Evolutionary conservation across 2,113 vertebrate genomes (phyloP).

Genomic region (Gnathonemus longibarbis): DNA sequence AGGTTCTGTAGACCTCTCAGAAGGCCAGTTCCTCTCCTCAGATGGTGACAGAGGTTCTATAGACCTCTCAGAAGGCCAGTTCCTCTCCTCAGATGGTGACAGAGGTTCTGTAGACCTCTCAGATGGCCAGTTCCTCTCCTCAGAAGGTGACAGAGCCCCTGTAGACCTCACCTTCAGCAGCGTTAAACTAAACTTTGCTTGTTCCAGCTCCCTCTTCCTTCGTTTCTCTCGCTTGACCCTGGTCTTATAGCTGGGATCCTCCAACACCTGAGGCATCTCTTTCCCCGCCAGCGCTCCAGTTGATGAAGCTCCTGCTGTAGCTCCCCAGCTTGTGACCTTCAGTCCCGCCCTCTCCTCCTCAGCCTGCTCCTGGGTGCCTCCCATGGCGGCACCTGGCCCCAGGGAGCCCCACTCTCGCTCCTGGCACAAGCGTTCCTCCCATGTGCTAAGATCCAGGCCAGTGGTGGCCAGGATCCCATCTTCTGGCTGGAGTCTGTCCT

Average conservation of each 20-base stretch:
- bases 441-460: constrained; percentile 71
- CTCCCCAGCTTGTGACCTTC: not conserved
- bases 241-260: constrained; percentile 81
- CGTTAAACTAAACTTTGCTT: constrained; percentile 93
- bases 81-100: constrained; percentile 79
- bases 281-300: constrained; percentile 56
- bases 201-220: constrained; percentile 90
- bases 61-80: constrained; percentile 73
- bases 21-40: constrained; percentile 78
- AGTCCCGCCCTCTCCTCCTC: constrained; percentile 23
- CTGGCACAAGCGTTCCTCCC: constrained; percentile 72
- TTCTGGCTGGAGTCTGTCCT: constrained; percentile 56
- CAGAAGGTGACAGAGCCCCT: constrained; percentile 71
- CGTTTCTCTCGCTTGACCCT: constrained; percentile 90
- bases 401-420: constrained; percentile 60
- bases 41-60: constrained; percentile 73
- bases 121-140: constrained; percentile 75
- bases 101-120: constrained; percentile 68
- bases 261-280: constrained; percentile 69
- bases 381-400: constrained; percentile 46
- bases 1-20: constrained; percentile 67
- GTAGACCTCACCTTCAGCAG: constrained; percentile 87
- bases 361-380: constrained; percentile 32
- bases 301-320: not conserved
- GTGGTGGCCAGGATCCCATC: constrained; percentile 57